Evolutionary conservation across 2,888 invertebrate species (phyloP).

Genomic region (Ophonus ardosiacus): DNA sequence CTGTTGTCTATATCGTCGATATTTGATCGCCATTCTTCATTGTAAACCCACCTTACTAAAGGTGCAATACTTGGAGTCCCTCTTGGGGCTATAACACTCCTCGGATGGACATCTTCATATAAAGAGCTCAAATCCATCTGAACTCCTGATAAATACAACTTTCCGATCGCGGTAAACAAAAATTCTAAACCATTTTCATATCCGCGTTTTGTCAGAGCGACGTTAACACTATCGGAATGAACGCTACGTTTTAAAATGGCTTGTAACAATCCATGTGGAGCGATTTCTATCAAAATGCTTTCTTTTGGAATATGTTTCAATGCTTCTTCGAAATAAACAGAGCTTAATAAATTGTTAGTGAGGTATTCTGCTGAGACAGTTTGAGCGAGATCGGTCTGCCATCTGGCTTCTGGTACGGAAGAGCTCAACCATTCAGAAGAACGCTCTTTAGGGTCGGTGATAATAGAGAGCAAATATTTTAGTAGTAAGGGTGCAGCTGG

Average conservation of each 20-base stretch:
- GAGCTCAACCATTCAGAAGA: slow-evolving; percentile 82
- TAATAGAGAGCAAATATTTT: slow-evolving; percentile 73
- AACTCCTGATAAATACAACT: slow-evolving; percentile 88
- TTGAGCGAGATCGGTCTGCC: slow-evolving; percentile 79
- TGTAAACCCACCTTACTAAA: slow-evolving; percentile 92
- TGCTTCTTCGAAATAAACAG: slow-evolving; percentile 90
- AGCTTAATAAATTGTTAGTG: slow-evolving; percentile 82
- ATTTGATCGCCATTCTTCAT: slow-evolving; percentile 83
- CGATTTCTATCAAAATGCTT: slow-evolving; percentile 92
- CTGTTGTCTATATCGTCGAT: slow-evolving; percentile 72
- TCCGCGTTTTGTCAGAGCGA: slow-evolving; percentile 86
- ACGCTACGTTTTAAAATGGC: slow-evolving; percentile 90
- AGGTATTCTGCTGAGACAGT: slow-evolving; percentile 83
- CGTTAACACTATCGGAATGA: slow-evolving; percentile 82
- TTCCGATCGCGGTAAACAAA: slow-evolving; percentile 81
- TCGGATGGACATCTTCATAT: slow-evolving; percentile 78
- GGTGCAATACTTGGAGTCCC: slow-evolving; percentile 92
- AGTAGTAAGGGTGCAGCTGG: slow-evolving; percentile 75
- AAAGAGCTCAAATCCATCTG: slow-evolving; percentile 86
- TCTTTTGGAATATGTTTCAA: slow-evolving; percentile 87
- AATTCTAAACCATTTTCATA: slow-evolving; percentile 82
- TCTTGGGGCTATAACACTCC: slow-evolving; percentile 89
- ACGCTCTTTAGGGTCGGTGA: slow-evolving; percentile 77
- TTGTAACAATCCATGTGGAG: slow-evolving; percentile 93
- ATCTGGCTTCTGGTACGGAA: slow-evolving; percentile 79